phyloP scores from a whole-genome alignment of 2,888 invertebrate species.

The Drosophila recens region DNA sequence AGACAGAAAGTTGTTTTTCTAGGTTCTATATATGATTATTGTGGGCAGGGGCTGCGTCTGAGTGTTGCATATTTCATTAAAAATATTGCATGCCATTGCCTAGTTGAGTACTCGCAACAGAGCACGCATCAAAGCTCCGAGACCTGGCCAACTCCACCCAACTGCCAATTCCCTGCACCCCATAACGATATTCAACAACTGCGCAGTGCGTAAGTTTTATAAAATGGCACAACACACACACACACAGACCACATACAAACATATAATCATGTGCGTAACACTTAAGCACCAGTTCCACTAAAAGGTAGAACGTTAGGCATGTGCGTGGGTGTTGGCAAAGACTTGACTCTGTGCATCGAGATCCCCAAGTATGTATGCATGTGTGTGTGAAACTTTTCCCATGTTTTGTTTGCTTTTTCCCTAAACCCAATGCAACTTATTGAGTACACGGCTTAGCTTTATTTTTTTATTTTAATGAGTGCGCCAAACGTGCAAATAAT shows the following conservation, averaged over 20 bases:
- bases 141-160: constrained; percentile 12
- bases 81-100: constrained; percentile 67
- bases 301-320: constrained; percentile 37
- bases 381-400: constrained; percentile 50
- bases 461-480: constrained; percentile 70
- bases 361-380: constrained; percentile 16
- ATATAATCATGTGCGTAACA: constrained; percentile 63
- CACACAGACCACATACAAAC: constrained; percentile 15
- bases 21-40: not conserved
- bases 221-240: constrained; percentile 52
- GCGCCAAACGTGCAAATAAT: constrained; percentile 35
- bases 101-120: constrained; percentile 40
- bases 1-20: not conserved
- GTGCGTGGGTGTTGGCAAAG: constrained; percentile 34
- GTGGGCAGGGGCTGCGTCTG: constrained; percentile 33
- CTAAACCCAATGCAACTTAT: constrained; percentile 60
- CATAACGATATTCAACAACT: constrained; percentile 26
- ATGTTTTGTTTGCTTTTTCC: constrained; percentile 21
- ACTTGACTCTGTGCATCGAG: constrained; percentile 49
- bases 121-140: constrained; percentile 40
- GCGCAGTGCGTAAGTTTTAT: constrained; percentile 30
- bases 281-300: constrained; percentile 53
- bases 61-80: constrained; percentile 78
- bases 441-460: constrained; percentile 57
- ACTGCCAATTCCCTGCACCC: constrained; percentile 19